Evolutionary conservation across 2,797 vertebrate genomes (phyloP), one percentile per base, ranked within the genome.

Genomic region (Hoplostethus mediterraneus): DNA sequence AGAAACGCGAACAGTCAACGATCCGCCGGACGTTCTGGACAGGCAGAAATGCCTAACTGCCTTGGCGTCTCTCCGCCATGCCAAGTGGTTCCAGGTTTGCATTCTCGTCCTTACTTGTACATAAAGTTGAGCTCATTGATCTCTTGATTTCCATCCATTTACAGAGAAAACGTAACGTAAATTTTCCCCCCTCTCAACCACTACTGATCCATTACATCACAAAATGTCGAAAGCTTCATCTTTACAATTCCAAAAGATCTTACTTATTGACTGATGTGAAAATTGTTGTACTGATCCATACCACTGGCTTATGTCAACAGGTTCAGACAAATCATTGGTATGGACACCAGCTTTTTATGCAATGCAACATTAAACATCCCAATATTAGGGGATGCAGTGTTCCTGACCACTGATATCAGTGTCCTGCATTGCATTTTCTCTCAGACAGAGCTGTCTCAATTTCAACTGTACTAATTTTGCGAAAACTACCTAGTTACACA

Each of bases 51-150:
- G 98, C 95, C 98, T 99, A 94, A 95, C 96, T 95, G 96, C 98
- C 95, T 97, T 99, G 97, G 97, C 98, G 96, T 98, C 98, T 94
- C 97, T 99, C 94, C 98, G 97, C 93, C 98, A 99, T 95, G 96
- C 98, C 96, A 99, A 99, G 97, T 99, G 98, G 98, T 99, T 99
- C 95, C 98, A 99, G 98, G 98, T 99, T 99, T 98, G 98, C 97
- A 98, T 97, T 96, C 95, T 95, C 95, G 96, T 97, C 96, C 96
- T 98, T 97, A 94, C 96, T 97, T 96, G 95, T 92, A 84, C 87
- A 65, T 85, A 79, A 89, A 83, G 85, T 89, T 90, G 73, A 87
- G 80, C 53, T 88, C 48, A 85, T 56, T 81, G 36, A 67, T 62
- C 57, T 85, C 25, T 48, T 80, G 47, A 16, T 71, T 75, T 59